A percentile compares a stretch with the other conserved stretches of the same genome.
Conservation (phyloP, 1,140 invertebrate genomes). For the Drosophila eugracilis region DNA sequence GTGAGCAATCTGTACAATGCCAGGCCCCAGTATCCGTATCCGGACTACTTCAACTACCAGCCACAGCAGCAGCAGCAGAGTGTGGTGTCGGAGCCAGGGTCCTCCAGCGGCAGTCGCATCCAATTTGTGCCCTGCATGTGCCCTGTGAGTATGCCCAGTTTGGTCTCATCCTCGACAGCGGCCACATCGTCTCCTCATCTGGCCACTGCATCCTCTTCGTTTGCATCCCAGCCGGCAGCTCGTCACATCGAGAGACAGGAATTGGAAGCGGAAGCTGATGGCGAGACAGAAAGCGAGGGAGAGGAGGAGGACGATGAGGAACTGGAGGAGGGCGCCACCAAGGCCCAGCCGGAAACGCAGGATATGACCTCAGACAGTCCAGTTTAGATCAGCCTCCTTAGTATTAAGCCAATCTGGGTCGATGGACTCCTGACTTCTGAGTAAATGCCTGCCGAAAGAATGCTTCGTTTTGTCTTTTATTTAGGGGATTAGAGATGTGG, state of each 20-base stretch:
- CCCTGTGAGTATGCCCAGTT: slow-evolving; percentile 65
- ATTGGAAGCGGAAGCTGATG: slow-evolving; percentile 27
- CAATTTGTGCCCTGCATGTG: slow-evolving; percentile 84
- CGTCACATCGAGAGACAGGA: slow-evolving; percentile 63
- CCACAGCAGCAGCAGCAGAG: slow-evolving; percentile 45
- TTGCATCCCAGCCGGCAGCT: slow-evolving; percentile 17
- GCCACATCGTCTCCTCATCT: slow-evolving; percentile 23
- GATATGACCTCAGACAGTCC: slow-evolving; percentile 59
- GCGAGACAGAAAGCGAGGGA: slow-evolving; percentile 3
- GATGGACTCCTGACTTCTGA: background rate
- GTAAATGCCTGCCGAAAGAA: background rate
- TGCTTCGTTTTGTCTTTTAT: slow-evolving; percentile 10
- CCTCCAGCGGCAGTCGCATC: slow-evolving; percentile 43
- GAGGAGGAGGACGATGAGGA: slow-evolving; percentile 24
- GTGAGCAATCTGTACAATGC: slow-evolving; percentile 71
- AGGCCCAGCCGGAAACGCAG: slow-evolving; percentile 31
- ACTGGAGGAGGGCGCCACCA: slow-evolving; percentile 11
- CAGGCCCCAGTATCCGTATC: slow-evolving; percentile 78
- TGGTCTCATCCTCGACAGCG: slow-evolving; percentile 13
- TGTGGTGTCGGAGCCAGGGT: slow-evolving; percentile 18
- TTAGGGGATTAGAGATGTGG: slow-evolving; percentile 8
- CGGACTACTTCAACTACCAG: slow-evolving; percentile 79
- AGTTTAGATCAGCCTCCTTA: slow-evolving; percentile 21
- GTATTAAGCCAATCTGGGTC: background rate
- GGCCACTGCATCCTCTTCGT: slow-evolving; percentile 9